Conservation (phyloP, 2,888 invertebrate species). For the Ypsolopha scabrella region DNA sequence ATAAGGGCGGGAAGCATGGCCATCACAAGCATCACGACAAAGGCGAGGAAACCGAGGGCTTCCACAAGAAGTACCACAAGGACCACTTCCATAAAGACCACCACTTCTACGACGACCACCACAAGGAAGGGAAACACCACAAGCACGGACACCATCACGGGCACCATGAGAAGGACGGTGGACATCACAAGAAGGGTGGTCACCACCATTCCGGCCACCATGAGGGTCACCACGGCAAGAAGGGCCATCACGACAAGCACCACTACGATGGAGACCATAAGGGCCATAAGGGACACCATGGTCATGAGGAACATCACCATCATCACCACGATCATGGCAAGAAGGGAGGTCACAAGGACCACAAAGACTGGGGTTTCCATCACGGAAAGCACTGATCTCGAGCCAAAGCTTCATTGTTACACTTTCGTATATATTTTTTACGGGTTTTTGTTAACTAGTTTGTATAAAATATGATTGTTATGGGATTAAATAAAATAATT, state of each 20-base stretch:
- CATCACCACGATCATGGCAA: slow-evolving; percentile 61
- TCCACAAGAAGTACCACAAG: slow-evolving; percentile 10
- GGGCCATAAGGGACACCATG: slow-evolving; percentile 62
- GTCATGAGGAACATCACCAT: slow-evolving; percentile 60
- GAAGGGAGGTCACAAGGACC: slow-evolving; percentile 57
- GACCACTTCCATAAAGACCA: slow-evolving; percentile 9
- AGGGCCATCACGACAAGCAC: slow-evolving; percentile 60
- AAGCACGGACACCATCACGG: slow-evolving; percentile 59
- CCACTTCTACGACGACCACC: slow-evolving; percentile 10
- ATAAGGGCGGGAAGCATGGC: slow-evolving; percentile 8
- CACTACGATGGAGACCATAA: slow-evolving; percentile 55
- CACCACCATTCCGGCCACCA: slow-evolving; percentile 56
- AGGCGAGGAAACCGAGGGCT: slow-evolving; percentile 7
- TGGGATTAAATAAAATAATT: background rate
- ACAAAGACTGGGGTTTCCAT: slow-evolving; percentile 59
- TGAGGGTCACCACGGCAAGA: slow-evolving; percentile 55
- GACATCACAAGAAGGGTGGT: slow-evolving; percentile 59
- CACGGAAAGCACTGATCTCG: slow-evolving; percentile 52
- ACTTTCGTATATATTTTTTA: background rate
- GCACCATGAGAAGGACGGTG: slow-evolving; percentile 52
- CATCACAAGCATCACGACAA: slow-evolving; percentile 9
- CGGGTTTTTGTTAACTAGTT: slow-evolving; percentile 2
- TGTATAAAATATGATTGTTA: background rate
- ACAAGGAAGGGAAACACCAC: slow-evolving; percentile 46
- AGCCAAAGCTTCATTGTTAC: slow-evolving; percentile 1